phyloP scores from a whole-genome alignment of 1,140 invertebrate genomes.

The Cyclina sinensis region DNA sequence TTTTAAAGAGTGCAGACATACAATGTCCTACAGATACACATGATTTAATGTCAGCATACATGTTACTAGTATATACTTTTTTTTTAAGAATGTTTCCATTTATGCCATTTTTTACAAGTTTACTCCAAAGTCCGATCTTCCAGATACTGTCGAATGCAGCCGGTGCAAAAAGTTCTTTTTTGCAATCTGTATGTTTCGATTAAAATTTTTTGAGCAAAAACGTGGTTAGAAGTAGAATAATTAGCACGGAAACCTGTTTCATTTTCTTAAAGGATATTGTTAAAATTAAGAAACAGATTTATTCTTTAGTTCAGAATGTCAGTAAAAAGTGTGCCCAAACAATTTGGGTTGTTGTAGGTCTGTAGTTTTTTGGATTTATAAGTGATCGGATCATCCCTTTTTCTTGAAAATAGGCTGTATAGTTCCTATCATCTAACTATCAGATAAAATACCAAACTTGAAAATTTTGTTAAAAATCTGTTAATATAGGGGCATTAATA shows the following conservation, averaged over 20 bases:
- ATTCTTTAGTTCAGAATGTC: conserved; percentile 34
- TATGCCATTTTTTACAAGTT: neutral
- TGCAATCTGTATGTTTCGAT: neutral
- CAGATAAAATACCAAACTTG: conserved; percentile 39
- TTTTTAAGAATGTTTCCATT: neutral
- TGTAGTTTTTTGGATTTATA: conserved; percentile 55
- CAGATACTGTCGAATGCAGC: conserved; percentile 21
- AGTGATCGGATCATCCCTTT: conserved; percentile 37
- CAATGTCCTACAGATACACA: neutral
- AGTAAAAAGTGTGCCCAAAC: conserved; percentile 52
- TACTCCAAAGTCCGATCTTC: neutral
- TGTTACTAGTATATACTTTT: neutral
- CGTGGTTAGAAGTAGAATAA: conserved; percentile 37
- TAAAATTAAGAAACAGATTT: conserved; percentile 30
- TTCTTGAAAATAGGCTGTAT: conserved; percentile 67
- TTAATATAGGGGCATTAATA: conserved; percentile 30
- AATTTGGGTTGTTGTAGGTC: conserved; percentile 50
- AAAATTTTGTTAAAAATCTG: conserved; percentile 62
- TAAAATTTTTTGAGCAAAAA: conserved; percentile 47
- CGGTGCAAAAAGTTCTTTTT: neutral
- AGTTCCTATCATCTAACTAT: conserved; percentile 50
- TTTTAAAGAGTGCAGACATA: neutral
- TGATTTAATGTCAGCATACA: conserved; percentile 14
- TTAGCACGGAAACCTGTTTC: conserved; percentile 29
- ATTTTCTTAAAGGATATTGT: neutral